Conservation (phyloP, 2,797 vertebrate species). For the Morus bassanus region DNA sequence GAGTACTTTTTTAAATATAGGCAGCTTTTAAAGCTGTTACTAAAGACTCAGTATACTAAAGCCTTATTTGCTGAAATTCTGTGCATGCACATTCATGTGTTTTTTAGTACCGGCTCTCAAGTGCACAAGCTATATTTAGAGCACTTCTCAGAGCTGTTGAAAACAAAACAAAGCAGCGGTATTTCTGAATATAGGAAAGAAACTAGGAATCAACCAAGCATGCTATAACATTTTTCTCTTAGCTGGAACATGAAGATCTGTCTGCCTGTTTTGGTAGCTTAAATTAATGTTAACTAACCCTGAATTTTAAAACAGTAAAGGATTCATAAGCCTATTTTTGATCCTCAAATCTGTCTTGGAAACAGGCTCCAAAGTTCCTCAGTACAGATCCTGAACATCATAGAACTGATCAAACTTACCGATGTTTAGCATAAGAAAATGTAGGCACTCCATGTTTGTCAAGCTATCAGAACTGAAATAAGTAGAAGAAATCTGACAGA, state of each 20-base stretch:
- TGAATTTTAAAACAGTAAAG: neutral
- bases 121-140: constrained; percentile 58
- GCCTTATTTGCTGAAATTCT: constrained; percentile 49
- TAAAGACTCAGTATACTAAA: neutral
- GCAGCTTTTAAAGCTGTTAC: neutral
- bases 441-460: neutral
- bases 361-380: neutral
- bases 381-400: neutral
- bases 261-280: constrained; percentile 39
- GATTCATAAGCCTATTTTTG: neutral
- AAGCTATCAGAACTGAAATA: neutral
- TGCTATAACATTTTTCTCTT: neutral
- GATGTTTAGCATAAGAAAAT: neutral
- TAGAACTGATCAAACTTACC: neutral
- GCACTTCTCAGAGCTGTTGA: constrained; percentile 20
- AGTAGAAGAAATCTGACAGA: neutral
- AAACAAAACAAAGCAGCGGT: constrained; percentile 46
- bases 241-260: constrained; percentile 32
- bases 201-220: constrained; percentile 27
- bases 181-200: constrained; percentile 60
- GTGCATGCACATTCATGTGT: neutral
- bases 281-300: constrained; percentile 14
- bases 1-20: neutral
- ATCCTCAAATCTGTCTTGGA: neutral
- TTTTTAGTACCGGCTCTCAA: constrained; percentile 22